Base-by-base conservation (phyloP, 2,113 vertebrate species). In the Oncorhynchus mykiss region DNA sequence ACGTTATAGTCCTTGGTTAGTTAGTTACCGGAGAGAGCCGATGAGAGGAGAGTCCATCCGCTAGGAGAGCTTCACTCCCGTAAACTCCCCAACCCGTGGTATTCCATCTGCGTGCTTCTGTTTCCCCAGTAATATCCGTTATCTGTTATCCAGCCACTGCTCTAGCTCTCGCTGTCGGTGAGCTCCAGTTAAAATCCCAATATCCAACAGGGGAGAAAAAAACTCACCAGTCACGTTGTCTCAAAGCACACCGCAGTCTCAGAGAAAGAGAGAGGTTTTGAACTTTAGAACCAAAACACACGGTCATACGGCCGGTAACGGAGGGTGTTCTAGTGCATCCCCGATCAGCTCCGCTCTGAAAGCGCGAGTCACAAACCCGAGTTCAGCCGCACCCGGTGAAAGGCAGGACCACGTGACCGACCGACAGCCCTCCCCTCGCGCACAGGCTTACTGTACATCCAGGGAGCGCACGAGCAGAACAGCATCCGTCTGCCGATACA, bases 41-140 rank as follows among this genome's bases (percentile, higher is more conserved):
- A 85, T 87, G 74, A 77, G 77, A 84, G 84, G 78, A 85, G 87
- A 83, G 88, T 90, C 90, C 91, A 88, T 91, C 82, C 84, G 88
- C 78, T 70, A 62, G 83, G 88, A 75, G 73, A 62, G 84, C 81
- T 74, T 84, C 84, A 64, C 85, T 89, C 86, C 70, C 27, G 82
- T 70, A 83, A 87, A 82, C 87, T 82, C 86, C 85, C 65, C 88
- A 84, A 88, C 81, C 84, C 87, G 80, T 22, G 84, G 34, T 79
- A 86, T 86, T 90, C 90, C 90, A 92, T 91, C 84, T 81, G 88
- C 78, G 80, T 83, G 88, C 85, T 3, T 5, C 11, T 24, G 25
- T 66, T 66, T 67, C 29, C 29, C 85, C 85, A 0, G 49, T 13
- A 4, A 51, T 13, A 51, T 51, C 49, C 82, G 83, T 29, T 67